These are phyloP conservation scores for Porites lobata DNA, from an alignment of 92 coral and sea anemone species.

Conservation along the genomic window DNA sequence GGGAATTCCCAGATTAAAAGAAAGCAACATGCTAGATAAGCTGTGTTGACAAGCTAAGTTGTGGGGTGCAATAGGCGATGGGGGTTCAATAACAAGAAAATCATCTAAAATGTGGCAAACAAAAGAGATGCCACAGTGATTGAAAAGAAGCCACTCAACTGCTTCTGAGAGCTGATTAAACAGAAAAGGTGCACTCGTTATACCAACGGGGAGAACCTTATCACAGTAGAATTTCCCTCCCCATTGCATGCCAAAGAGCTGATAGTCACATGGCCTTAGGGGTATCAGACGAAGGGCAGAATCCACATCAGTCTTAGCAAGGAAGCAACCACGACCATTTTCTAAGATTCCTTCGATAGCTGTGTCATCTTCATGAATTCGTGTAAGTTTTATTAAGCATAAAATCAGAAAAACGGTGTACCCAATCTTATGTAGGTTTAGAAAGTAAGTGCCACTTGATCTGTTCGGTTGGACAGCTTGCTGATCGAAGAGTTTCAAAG, in stretches of 20 bases:
- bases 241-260: slow-evolving; percentile 63
- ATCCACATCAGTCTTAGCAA: slow-evolving; percentile 61
- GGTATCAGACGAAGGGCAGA: slow-evolving; percentile 59
- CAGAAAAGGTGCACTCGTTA: slow-evolving; percentile 49
- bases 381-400: no score
- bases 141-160: slow-evolving; percentile 48
- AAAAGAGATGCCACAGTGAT: slow-evolving; percentile 36
- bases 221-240: slow-evolving; percentile 39
- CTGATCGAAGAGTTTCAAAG: no score
- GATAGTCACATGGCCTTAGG: slow-evolving; percentile 41
- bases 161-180: slow-evolving; percentile 57
- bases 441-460: no score
- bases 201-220: slow-evolving; percentile 60
- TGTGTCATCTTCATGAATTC: slow-evolving; percentile 8
- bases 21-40: slow-evolving; percentile 63
- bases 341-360: slow-evolving; percentile 33
- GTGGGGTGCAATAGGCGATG: slow-evolving; percentile 34
- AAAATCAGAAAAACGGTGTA: no score
- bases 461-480: no score
- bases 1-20: slow-evolving; percentile 48
- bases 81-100: slow-evolving; percentile 51
- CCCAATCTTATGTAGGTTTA: no score
- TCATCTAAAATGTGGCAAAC: slow-evolving; percentile 65
- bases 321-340: slow-evolving; percentile 37
- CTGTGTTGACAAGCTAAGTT: slow-evolving; percentile 38